phyloP scores from a whole-genome alignment of 2,797 vertebrate genomes.

The Trematomus bernacchii region DNA sequence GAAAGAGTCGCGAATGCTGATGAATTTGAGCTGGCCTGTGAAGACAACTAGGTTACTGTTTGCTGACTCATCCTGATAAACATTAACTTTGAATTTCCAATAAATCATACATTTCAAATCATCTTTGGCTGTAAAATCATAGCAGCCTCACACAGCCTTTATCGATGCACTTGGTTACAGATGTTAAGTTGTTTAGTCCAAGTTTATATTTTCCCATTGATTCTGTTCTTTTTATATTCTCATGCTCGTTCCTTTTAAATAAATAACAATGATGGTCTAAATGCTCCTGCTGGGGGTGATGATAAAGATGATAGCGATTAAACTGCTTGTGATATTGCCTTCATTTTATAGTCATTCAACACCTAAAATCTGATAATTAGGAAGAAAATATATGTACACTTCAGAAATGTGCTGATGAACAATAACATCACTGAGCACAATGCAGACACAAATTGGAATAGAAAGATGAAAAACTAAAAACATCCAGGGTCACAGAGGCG shows the following conservation, averaged over 20 bases:
- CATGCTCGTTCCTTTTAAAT: conserved; percentile 26
- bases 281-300: conserved; percentile 1
- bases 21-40: conserved; percentile 30
- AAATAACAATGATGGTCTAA: not conserved
- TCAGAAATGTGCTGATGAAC: conserved; percentile 19
- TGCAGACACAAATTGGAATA: conserved; percentile 54
- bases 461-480: conserved; percentile 65
- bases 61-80: conserved; percentile 44
- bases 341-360: conserved; percentile 10
- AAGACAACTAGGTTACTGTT: conserved; percentile 26
- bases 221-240: conserved; percentile 40
- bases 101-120: conserved; percentile 41
- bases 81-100: conserved; percentile 37
- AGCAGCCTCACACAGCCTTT: conserved; percentile 8
- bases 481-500: conserved; percentile 55
- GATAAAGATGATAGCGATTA: not conserved
- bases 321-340: conserved; percentile 4
- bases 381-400: conserved; percentile 22
- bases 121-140: conserved; percentile 43
- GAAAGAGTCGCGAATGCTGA: conserved; percentile 35
- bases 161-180: conserved; percentile 44
- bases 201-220: conserved; percentile 48
- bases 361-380: not conserved
- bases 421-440: conserved; percentile 35
- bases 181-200: conserved; percentile 35